Evolutionary conservation across 2,797 vertebrate species (phyloP).

Genomic region (Gastrophryne carolinensis): DNA sequence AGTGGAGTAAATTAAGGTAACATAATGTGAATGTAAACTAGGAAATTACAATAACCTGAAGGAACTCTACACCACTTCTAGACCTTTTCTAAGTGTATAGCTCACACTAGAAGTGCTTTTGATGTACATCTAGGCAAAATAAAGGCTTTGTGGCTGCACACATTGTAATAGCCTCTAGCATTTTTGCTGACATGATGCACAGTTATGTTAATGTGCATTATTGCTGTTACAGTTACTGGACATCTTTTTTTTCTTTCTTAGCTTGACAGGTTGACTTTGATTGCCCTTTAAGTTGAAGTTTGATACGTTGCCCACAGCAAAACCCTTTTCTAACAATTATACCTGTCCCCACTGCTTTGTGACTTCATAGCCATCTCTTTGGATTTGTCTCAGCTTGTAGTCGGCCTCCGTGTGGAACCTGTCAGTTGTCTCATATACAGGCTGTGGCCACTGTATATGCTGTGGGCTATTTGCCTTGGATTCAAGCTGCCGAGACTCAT

Average conservation of each 20-base stretch:
- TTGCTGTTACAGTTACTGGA: conserved; percentile 27
- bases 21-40: no score
- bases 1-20: no score
- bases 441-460: conserved; percentile 18
- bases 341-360: conserved; percentile 25
- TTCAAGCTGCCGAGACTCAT: conserved; percentile 18
- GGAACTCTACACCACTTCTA: background rate
- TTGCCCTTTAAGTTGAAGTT: conserved; percentile 25
- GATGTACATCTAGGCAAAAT: background rate
- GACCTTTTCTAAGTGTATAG: background rate
- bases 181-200: conserved; percentile 14
- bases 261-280: conserved; percentile 33
- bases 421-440: conserved; percentile 32
- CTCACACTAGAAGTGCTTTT: background rate
- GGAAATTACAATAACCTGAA: no score
- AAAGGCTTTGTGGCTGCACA: background rate
- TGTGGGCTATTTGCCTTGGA: conserved; percentile 38
- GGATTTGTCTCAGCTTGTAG: conserved; percentile 29
- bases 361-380: conserved; percentile 29
- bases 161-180: background rate
- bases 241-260: conserved; percentile 20
- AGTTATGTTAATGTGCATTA: conserved; percentile 20
- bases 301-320: conserved; percentile 24
- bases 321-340: conserved; percentile 30
- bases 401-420: conserved; percentile 1